phyloP scores from a whole-genome alignment of 2,113 vertebrate genomes.

The Platysteira castanea region DNA sequence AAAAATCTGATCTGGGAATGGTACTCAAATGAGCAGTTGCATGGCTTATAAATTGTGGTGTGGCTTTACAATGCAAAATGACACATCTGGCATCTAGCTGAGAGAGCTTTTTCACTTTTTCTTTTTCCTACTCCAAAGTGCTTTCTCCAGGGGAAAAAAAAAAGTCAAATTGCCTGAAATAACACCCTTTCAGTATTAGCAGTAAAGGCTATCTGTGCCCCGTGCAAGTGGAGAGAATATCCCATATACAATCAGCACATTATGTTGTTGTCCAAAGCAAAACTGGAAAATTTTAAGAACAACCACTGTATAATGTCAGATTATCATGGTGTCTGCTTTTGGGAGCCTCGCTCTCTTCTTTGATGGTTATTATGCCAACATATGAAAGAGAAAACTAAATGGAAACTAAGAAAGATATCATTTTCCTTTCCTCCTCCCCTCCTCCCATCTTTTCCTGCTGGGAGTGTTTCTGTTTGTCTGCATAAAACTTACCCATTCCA shows the following conservation, averaged over 20 bases:
- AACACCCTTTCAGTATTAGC: neutral
- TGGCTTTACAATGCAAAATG: neutral
- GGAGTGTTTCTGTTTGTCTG: conserved; percentile 47
- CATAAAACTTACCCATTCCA: neutral
- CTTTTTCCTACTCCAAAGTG: neutral
- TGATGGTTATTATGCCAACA: neutral
- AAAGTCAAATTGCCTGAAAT: neutral
- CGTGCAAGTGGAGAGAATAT: neutral
- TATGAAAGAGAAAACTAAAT: neutral
- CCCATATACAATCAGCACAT: neutral
- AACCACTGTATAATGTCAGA: neutral
- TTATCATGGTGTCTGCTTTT: neutral
- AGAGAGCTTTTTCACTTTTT: neutral
- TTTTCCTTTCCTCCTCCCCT: neutral
- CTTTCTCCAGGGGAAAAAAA: neutral
- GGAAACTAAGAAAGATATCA: conserved; percentile 8
- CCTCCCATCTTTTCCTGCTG: neutral
- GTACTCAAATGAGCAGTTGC: neutral
- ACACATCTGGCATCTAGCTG: conserved; percentile 9
- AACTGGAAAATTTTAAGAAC: neutral
- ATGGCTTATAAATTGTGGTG: neutral
- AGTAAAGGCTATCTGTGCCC: neutral
- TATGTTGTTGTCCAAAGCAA: conserved; percentile 4
- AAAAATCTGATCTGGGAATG: neutral
- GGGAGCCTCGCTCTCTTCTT: neutral